These are phyloP conservation scores for Euplagia quadripunctaria DNA, from an alignment of 2,888 invertebrate species.

Conservation along the genomic window DNA sequence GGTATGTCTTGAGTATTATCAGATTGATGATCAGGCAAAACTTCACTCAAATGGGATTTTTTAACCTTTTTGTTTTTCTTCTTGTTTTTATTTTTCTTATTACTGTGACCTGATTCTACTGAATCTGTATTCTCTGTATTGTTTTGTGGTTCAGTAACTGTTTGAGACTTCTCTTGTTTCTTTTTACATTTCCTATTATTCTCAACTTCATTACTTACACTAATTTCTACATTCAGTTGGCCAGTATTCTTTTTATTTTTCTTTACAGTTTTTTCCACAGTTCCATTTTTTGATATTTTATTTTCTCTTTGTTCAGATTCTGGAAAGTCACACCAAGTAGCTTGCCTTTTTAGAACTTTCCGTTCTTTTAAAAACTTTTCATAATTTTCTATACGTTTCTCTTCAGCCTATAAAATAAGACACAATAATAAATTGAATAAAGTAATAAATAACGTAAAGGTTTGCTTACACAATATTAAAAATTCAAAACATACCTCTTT, in stretches of 20 bases:
- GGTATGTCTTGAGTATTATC: conserved; percentile 3
- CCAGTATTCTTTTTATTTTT: conserved; percentile 42
- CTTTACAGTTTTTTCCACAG: conserved; percentile 52
- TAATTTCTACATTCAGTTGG: conserved; percentile 2
- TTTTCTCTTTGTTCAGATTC: conserved; percentile 49
- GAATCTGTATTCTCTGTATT: conserved; percentile 9
- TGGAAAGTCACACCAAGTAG: conserved; percentile 88
- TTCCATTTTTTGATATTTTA: conserved; percentile 24
- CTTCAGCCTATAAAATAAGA: conserved; percentile 76
- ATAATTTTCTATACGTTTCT: conserved; percentile 83
- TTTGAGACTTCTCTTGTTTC: conserved; percentile 31
- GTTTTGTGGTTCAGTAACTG: conserved; percentile 16
- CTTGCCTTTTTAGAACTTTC: conserved; percentile 77
- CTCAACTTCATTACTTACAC: conserved; percentile 7
- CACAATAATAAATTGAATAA: background rate
- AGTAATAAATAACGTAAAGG: background rate
- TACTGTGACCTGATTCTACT: conserved; percentile 9
- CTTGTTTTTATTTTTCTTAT: conserved; percentile 47
- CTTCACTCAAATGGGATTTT: conserved; percentile 24
- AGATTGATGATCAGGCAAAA: conserved; percentile 15
- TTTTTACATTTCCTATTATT: conserved; percentile 21
- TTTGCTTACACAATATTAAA: background rate
- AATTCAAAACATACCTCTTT: conserved; percentile 63
- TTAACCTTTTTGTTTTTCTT: conserved; percentile 50
- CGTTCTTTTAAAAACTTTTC: conserved; percentile 84